phyloP scores from a whole-genome alignment of 2,888 invertebrate species.

The Thumatha senex region DNA sequence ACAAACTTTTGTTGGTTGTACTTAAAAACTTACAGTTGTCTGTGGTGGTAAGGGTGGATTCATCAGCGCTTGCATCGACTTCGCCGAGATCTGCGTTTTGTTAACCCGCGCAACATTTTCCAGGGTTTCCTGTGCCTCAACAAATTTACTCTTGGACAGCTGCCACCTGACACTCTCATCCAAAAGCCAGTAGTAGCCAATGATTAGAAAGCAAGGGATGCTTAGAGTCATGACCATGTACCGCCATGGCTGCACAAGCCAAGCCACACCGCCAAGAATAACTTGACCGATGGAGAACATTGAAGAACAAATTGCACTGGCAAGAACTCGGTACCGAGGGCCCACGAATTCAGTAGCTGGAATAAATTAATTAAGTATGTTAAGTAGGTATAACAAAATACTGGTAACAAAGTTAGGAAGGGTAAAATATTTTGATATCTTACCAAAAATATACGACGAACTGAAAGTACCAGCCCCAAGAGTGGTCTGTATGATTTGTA shows the following conservation, averaged over 20 bases:
- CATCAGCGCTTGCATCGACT: slow-evolving; percentile 68
- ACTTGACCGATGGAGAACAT: slow-evolving; percentile 90
- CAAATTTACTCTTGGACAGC: slow-evolving; percentile 85
- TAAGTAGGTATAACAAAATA: neutral
- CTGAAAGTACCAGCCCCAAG: slow-evolving; percentile 80
- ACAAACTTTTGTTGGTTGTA: too few species aligned
- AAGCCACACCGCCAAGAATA: slow-evolving; percentile 86
- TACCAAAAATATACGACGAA: slow-evolving; percentile 70
- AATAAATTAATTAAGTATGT: neutral
- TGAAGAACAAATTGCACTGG: slow-evolving; percentile 86
- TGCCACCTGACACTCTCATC: slow-evolving; percentile 90
- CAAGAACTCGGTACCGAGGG: slow-evolving; percentile 87
- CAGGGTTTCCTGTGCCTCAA: slow-evolving; percentile 84
- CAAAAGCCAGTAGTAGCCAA: slow-evolving; percentile 86
- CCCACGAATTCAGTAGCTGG: slow-evolving; percentile 87
- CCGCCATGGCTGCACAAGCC: slow-evolving; percentile 87
- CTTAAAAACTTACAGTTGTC: slow-evolving; percentile 14
- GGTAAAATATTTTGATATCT: neutral
- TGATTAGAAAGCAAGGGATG: slow-evolving; percentile 86
- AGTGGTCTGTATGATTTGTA: slow-evolving; percentile 79
- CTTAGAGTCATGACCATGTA: slow-evolving; percentile 86
- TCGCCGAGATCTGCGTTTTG: slow-evolving; percentile 78
- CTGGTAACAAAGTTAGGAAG: neutral
- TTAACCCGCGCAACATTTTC: slow-evolving; percentile 85
- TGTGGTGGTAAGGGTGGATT: slow-evolving; percentile 56